Base-by-base conservation (phyloP, 1,140 invertebrate species). In the Brachionus rubens region DNA sequence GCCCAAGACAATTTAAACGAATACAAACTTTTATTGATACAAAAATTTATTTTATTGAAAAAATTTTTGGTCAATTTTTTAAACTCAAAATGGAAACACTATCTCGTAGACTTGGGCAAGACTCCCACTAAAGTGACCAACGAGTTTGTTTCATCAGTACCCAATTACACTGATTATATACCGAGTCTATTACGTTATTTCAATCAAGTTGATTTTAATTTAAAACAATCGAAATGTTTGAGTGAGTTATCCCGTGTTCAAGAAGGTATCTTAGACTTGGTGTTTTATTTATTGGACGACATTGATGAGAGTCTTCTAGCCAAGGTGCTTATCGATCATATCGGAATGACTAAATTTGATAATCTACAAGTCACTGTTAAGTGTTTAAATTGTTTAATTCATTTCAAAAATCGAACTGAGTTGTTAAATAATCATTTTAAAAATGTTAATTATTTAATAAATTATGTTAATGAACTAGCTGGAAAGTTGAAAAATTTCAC, bases 161-260 rank as follows among this genome's bases (percentile, higher is more conserved):
- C 30, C 4, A 59, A 40, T 16, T 59, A 59, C 19, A 14, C 54
- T 1, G 28, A 59, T 19, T 59, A 36, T 59, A n/a, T 59, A 16
- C 54, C 54, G 3, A 19, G 30, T 36, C 30, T 59, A 21, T 16
- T 59, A n/a, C 54, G 54, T 30, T 59, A 59, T 21, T 59, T 59
- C 9, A 59, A 59, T 28, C 54, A 59, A 59, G 36, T 59, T 41
- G 54, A 59, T 21, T 59, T 59, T 36, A 59, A 59, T 59, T 14
- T 59, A 12, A 59, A 59, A 36, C 16, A 36, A n/a, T 16, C 4
- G 14, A n/a, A 28, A 16, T 3, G 28, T 36, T 16, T 59, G 2
- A 14, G 36, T 6, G 54, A 59, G 3, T 28, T 59, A 30, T 33
- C 28, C 26, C 54, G 30, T 9, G 36, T 59, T 4, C 54, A 59